Conservation (phyloP, 2,113 vertebrate species). For the Archilochus colubris region DNA sequence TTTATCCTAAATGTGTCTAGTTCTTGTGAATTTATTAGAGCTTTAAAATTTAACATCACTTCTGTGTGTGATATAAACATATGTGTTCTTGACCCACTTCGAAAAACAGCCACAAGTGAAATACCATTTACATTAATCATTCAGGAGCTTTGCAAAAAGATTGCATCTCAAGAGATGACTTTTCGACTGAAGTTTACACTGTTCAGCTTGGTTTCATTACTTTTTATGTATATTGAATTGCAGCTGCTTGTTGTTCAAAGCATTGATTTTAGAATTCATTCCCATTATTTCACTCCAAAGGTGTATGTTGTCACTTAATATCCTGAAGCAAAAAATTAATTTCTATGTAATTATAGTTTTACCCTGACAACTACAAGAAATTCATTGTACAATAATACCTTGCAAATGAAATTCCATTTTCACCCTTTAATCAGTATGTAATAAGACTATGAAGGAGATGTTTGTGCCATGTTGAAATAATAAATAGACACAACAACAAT, state of each 20-base stretch:
- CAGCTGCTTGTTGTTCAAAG: not conserved
- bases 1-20: constrained; percentile 41
- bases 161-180: constrained; percentile 26
- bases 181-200: constrained; percentile 43
- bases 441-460: not conserved
- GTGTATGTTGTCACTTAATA: not conserved
- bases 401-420: constrained; percentile 30
- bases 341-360: constrained; percentile 26
- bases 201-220: not conserved
- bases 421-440: not conserved
- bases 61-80: constrained; percentile 45
- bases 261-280: not conserved
- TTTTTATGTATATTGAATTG: not conserved
- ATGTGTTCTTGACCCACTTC: constrained; percentile 68
- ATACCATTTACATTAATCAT: constrained; percentile 62
- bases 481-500: not conserved
- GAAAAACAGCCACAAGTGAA: constrained; percentile 45
- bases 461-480: not conserved
- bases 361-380: not conserved
- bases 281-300: not conserved
- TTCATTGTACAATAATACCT: not conserved
- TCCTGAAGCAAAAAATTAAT: constrained; percentile 19
- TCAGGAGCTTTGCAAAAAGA: constrained; percentile 42
- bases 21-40: constrained; percentile 30
- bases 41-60: constrained; percentile 30